Percentiles rank a stretch among this genome's conserved stretches.
Conservation (phyloP, 2,888 invertebrate species). For the Cataglyphis rosenhaueri region DNA sequence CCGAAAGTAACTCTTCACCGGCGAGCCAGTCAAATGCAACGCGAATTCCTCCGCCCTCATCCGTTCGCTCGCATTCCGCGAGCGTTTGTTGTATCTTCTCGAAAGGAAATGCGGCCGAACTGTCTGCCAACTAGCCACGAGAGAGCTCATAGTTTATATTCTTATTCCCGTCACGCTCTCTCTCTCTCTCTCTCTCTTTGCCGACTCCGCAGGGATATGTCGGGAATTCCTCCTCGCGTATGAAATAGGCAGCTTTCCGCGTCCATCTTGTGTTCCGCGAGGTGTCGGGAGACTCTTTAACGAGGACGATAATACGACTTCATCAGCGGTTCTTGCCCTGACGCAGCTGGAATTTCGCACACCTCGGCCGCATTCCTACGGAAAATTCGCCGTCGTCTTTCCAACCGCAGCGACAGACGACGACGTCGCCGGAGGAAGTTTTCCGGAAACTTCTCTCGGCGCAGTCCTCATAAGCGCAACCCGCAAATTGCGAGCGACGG, state of each 20-base stretch:
- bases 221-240: not conserved
- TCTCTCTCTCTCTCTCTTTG: not conserved
- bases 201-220: not conserved
- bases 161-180: slow-evolving; percentile 19
- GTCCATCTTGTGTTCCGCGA: not conserved
- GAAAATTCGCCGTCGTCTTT: slow-evolving; percentile 47
- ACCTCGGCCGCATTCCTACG: slow-evolving; percentile 50
- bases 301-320: slow-evolving; percentile 55
- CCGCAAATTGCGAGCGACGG: slow-evolving; percentile 56
- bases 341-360: slow-evolving; percentile 56
- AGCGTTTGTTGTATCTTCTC: slow-evolving; percentile 19
- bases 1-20: slow-evolving; percentile 45
- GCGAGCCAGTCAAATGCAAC: slow-evolving; percentile 41
- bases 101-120: slow-evolving; percentile 24
- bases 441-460: slow-evolving; percentile 34
- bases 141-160: slow-evolving; percentile 37
- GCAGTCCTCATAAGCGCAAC: slow-evolving; percentile 43
- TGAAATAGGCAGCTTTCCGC: slow-evolving; percentile 5
- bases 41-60: slow-evolving; percentile 30
- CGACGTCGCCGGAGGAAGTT: slow-evolving; percentile 28
- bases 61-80: slow-evolving; percentile 23
- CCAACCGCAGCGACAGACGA: slow-evolving; percentile 38
- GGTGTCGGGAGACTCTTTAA: slow-evolving; percentile 5
- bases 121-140: slow-evolving; percentile 3
- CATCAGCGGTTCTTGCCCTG: slow-evolving; percentile 62